phyloP scores from a whole-genome alignment of 2,888 invertebrate species.

The Eudemis profundana region DNA sequence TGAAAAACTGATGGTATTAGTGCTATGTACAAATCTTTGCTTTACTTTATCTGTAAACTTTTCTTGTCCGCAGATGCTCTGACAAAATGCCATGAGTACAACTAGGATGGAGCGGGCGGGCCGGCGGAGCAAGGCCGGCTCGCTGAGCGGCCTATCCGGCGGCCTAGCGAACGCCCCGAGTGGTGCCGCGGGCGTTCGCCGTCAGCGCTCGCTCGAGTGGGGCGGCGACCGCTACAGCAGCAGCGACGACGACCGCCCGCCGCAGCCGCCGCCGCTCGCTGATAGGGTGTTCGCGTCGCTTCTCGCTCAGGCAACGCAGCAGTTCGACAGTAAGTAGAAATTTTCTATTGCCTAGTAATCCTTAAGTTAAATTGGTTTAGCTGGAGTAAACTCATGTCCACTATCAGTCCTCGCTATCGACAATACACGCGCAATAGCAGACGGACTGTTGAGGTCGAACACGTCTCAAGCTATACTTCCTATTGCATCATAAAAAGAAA shows the following conservation, averaged over 20 bases:
- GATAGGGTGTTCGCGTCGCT: conserved; percentile 83
- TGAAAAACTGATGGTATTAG: too few species aligned
- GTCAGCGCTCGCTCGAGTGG: conserved; percentile 86
- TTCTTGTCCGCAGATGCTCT: conserved; percentile 63
- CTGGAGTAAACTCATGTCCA: too few species aligned
- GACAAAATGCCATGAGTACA: conserved; percentile 70
- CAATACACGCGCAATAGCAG: too few species aligned
- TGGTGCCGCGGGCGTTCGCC: conserved; percentile 67
- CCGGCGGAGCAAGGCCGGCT: conserved; percentile 78
- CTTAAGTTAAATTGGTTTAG: too few species aligned
- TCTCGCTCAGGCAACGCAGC: conserved; percentile 83
- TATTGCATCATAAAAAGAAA: too few species aligned
- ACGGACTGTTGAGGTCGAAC: too few species aligned
- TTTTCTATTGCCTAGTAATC: too few species aligned
- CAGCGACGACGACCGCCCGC: conserved; percentile 82
- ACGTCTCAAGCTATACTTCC: too few species aligned
- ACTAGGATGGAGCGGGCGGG: conserved; percentile 78
- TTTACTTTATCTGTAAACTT: too few species aligned
- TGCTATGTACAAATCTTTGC: too few species aligned
- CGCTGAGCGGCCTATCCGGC: conserved; percentile 74
- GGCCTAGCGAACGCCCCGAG: conserved; percentile 59
- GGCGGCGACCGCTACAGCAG: conserved; percentile 85
- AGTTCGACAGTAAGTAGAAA: conserved; percentile 81
- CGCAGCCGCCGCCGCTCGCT: conserved; percentile 79
- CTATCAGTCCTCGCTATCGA: too few species aligned